phyloP scores from a whole-genome alignment of 2,113 vertebrate species.

The Clarias macrocephalus region DNA sequence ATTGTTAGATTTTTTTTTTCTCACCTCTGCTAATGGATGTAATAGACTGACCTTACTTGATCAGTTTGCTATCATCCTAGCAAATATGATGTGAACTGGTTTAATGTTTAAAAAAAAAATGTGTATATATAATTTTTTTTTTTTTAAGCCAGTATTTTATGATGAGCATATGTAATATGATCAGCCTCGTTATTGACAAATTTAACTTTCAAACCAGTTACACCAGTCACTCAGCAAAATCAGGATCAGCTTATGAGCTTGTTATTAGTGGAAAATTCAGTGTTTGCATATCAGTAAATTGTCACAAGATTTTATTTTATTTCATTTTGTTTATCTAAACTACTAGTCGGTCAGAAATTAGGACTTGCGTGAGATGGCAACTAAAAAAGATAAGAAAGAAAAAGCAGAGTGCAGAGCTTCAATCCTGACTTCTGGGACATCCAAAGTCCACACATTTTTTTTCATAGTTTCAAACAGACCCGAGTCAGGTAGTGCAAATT shows the following conservation, averaged over 20 bases:
- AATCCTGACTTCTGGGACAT: neutral
- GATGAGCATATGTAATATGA: neutral
- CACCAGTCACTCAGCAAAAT: neutral
- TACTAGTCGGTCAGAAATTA: neutral
- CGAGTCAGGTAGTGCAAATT: neutral
- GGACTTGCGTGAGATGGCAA: neutral
- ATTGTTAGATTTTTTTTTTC: neutral
- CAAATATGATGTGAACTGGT: neutral
- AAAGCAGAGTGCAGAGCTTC: neutral
- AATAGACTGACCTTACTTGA: neutral
- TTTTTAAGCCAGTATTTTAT: slow-evolving; percentile 8
- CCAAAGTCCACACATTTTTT: neutral
- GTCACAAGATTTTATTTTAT: neutral
- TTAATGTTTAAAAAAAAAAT: neutral
- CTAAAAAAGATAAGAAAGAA: neutral
- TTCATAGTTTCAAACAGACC: neutral
- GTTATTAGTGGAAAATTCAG: neutral
- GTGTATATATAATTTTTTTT: too few species aligned
- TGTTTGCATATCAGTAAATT: neutral
- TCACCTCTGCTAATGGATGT: neutral
- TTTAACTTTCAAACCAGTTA: neutral
- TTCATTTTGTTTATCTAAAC: neutral
- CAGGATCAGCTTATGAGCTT: neutral
- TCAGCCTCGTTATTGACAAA: neutral
- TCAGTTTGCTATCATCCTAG: neutral